Evolutionary conservation across 2,113 vertebrate species (phyloP), one percentile per base, ranked within the genome.

Genomic region (Aptenodytes forsteri): DNA sequence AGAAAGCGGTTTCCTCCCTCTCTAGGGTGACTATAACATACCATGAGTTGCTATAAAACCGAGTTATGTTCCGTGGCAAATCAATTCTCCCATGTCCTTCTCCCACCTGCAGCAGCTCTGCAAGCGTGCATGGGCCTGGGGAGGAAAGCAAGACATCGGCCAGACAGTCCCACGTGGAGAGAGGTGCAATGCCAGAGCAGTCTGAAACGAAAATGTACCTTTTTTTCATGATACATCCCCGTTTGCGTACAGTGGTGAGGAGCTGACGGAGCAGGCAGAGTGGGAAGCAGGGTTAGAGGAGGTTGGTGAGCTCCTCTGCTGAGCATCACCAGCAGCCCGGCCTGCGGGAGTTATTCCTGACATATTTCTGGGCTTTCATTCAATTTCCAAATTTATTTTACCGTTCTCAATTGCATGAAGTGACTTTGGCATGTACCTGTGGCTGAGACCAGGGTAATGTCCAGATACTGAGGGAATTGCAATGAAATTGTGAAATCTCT

Each of bases 351-450:
- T 58, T 56, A 72, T 62, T 77, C 36, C 32, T 79, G 62, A 18
- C 36, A 9, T 19, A 5, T 77, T 89, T 83, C 91, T 94, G 91
- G 91, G 89, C 83, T 92, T 76, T 89, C 44, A 30, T 89, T 95
- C 96, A 91, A 85, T 87, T 93, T 87, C 46, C 54, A 83, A 85
- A 92, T 95, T 82, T 85, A 93, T 79, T 93, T 87, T 73, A 11
- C 67, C 0, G 0, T 85, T 93, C 66, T 84, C 61, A 12, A 19
- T 93, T 56, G 81, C 9, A 0, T 61, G 80, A 79, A 85, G 83
- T 38, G 78, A 42, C 36, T 61, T 73, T 88, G 92, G 59, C 49
- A 16, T 2, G 75, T 77, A 93, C 90, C 96, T 94, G 95, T 49
- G 78, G 40, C 75, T 44, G 91, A 76, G 77, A 20, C 14, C 0